Base-by-base conservation (phyloP, 1,140 invertebrate species). In the Apis cerana region DNA sequence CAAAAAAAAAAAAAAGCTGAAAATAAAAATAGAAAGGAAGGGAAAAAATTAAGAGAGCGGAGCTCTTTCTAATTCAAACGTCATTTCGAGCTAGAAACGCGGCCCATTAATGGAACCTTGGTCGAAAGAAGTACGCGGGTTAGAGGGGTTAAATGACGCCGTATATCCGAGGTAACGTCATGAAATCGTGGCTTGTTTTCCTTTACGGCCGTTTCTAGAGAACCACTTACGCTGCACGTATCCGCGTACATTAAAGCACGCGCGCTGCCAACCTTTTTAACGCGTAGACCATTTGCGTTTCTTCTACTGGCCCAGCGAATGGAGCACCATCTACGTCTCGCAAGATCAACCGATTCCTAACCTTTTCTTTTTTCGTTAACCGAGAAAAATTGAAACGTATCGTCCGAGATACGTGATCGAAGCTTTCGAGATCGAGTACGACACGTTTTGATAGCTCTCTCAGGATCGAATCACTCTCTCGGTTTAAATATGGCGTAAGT, bases 151-250 rank as follows among this genome's bases (percentile, higher is more conserved):
- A 83, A 84, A 80, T 17, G 79, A 84, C 58, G 70, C 69, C 62
- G 65, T 75, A 75, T 81, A 82, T 75, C 71, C 79, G 17, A 80
- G 65, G 21, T 67, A 71, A 74, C 83, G 71, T 84, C 83, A 70
- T 81, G 79, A 84, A 81, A 84, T 82, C 71, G 64, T 59, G 65
- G 71, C 78, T 81, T 84, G 83, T 84, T 84, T 84, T 84, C 83
- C 69, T 84, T 81, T 83, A 83, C 43, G 21, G 56, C n/a, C 52
- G 67, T 70, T 70, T 62, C 68, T 75, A 65, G 43, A 71, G 58
- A 82, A 75, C 71, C 71, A 84, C 79, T 82, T 84, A 81, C 78
- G 64, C 65, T 52, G 78, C 71, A 58, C 82, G 82, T 81, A 84
- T 23, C 27, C 79, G 43, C 79, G 79, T 52, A 33, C 83, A 84